Percentiles rank a stretch among this genome's conserved stretches.
These are phyloP conservation scores for Phengaris alcon DNA, from an alignment of 2,888 invertebrate species.

Conservation along the genomic window DNA sequence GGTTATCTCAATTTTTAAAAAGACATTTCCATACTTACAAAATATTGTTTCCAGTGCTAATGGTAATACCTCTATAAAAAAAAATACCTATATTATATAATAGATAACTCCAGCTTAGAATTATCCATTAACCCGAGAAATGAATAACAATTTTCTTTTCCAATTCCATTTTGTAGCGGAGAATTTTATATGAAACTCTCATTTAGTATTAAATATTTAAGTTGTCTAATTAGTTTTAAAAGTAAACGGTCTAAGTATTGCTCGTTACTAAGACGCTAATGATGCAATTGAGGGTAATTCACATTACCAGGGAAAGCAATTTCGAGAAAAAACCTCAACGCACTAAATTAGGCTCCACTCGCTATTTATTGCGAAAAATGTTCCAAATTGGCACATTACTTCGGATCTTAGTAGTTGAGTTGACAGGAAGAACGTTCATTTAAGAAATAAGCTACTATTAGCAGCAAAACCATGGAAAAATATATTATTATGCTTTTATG, in stretches of 20 bases:
- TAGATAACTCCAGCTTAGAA: neutral
- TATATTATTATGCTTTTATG: too few relatives aligned
- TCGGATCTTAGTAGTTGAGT: slow-evolving; percentile 16
- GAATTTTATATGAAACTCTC: slow-evolving; percentile 13
- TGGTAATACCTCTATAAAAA: neutral
- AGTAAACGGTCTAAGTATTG: slow-evolving; percentile 27
- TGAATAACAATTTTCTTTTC: slow-evolving; percentile 15
- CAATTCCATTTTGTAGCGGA: neutral
- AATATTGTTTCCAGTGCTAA: neutral
- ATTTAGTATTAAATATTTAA: slow-evolving; percentile 26
- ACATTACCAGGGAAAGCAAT: slow-evolving; percentile 36
- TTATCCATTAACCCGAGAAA: neutral
- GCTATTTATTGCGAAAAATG: slow-evolving; percentile 34
- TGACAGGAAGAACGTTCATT: slow-evolving; percentile 17
- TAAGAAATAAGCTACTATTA: neutral
- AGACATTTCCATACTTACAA: neutral
- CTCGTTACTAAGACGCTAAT: slow-evolving; percentile 38
- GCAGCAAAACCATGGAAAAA: neutral
- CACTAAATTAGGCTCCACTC: slow-evolving; percentile 35
- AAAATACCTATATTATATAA: neutral
- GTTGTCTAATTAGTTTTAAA: slow-evolving; percentile 30
- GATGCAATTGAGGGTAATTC: slow-evolving; percentile 37
- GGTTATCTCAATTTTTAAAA: neutral
- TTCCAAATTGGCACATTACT: slow-evolving; percentile 27
- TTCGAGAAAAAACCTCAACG: slow-evolving; percentile 34